These are phyloP conservation scores for Euproctis similis DNA, from an alignment of 2,888 invertebrate species.

Conservation along the genomic window DNA sequence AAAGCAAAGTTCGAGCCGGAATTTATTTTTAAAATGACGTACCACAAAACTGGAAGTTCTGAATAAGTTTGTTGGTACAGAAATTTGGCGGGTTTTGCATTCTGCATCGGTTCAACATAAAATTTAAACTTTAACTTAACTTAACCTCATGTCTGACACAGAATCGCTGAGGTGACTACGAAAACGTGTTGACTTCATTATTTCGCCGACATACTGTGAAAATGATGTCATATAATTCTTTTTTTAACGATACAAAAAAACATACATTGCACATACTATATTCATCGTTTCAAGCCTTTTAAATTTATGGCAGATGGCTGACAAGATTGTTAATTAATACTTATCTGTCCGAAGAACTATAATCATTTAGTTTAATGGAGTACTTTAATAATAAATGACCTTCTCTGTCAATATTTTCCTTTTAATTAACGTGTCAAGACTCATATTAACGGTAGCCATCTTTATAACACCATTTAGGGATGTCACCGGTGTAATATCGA, in stretches of 20 bases:
- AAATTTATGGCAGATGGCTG: conserved; percentile 17
- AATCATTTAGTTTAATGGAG: conserved; percentile 30
- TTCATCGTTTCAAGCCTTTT: conserved; percentile 4
- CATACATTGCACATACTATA: conserved; percentile 3
- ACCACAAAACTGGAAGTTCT: conserved; percentile 16
- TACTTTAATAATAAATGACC: conserved; percentile 27
- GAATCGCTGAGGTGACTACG: conserved; percentile 7
- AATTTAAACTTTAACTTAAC: conserved; percentile 26
- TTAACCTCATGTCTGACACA: conserved; percentile 9
- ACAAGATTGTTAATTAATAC: conserved; percentile 13
- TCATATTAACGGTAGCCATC: conserved; percentile 19
- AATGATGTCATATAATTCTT: conserved; percentile 15
- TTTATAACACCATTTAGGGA: conserved; percentile 15
- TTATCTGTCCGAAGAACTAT: conserved; percentile 14
- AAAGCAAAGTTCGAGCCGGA: conserved; percentile 13
- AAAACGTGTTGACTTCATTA: conserved; percentile 2
- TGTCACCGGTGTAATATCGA: conserved; percentile 9
- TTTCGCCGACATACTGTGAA: conserved; percentile 1
- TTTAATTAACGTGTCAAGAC: conserved; percentile 27
- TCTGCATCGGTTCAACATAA: too few relatives aligned
- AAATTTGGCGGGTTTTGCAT: conserved; percentile 15
- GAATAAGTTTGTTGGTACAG: conserved; percentile 17
- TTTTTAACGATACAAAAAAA: conserved; percentile 9
- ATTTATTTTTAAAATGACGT: conserved; percentile 16
- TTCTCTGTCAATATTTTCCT: conserved; percentile 26